A percentile compares a stretch with the other conserved stretches of the same genome.
Evolutionary conservation across 2,888 invertebrate species (phyloP).

Genomic region (Eupsilia transversa): DNA sequence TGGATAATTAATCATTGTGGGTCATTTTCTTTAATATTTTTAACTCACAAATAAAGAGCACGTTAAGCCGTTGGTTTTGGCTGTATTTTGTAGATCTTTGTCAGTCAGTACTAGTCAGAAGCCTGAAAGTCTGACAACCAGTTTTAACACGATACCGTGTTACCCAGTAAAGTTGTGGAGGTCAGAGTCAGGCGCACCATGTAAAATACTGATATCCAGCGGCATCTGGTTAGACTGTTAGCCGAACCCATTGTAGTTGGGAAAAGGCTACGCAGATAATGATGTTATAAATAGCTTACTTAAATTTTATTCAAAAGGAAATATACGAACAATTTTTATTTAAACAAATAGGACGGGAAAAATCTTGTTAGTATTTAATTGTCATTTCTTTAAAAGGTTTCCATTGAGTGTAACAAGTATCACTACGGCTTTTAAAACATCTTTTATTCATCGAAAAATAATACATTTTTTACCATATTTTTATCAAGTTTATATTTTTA

Average conservation of each 20-base stretch:
- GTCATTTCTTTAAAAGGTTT: neutral
- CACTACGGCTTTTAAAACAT: neutral
- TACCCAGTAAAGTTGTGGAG: neutral
- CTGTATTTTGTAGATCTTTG: neutral
- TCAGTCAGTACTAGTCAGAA: neutral
- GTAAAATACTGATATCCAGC: too few relatives aligned
- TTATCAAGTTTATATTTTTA: conserved; percentile 15
- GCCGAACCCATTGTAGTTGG: neutral
- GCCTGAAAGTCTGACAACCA: neutral
- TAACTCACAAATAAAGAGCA: neutral
- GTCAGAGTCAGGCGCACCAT: too few relatives aligned
- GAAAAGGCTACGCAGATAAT: neutral
- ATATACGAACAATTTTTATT: neutral
- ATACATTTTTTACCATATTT: neutral
- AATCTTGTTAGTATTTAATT: neutral
- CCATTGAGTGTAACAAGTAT: neutral
- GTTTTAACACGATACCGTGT: neutral
- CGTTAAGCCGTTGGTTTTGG: neutral
- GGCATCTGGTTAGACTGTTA: neutral
- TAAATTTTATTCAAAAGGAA: neutral
- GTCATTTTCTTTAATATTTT: neutral
- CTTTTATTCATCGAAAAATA: neutral
- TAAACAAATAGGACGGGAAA: too few relatives aligned
- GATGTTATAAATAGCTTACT: neutral
- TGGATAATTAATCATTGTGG: neutral